Percentiles rank a stretch among this genome's conserved stretches.
Conservation (phyloP, 1,140 invertebrate genomes). For the Medauroidea extradentata region DNA sequence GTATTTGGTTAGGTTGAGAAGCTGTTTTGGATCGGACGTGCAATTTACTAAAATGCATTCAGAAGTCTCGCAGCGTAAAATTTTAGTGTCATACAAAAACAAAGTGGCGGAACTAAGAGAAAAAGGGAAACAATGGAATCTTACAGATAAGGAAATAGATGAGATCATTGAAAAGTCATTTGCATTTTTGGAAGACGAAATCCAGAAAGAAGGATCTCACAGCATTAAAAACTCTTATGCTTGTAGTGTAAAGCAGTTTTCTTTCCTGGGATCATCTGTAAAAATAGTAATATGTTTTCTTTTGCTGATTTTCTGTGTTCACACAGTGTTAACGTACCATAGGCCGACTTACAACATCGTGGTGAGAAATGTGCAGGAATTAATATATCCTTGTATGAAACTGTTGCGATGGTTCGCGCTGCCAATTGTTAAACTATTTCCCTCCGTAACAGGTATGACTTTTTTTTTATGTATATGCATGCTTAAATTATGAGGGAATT, state of each 20-base stretch:
- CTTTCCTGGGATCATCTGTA: neutral
- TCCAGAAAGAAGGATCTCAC: neutral
- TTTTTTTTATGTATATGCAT: conserved; percentile 19
- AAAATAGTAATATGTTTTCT: neutral
- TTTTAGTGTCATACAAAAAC: conserved; percentile 2
- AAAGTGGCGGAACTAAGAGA: conserved; percentile 3
- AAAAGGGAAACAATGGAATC: conserved; percentile 1
- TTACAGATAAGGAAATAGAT: conserved; percentile 7
- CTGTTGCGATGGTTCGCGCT: conserved; percentile 55
- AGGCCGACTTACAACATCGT: conserved; percentile 46
- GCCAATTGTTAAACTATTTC: conserved; percentile 55
- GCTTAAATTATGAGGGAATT: no score
- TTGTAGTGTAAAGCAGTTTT: neutral
- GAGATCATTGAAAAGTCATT: conserved; percentile 6
- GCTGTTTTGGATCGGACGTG: no score
- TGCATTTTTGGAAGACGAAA: neutral
- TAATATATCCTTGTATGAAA: conserved; percentile 62
- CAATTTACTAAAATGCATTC: no score
- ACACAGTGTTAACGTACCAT: neutral
- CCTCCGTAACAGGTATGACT: conserved; percentile 53
- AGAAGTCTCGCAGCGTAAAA: neutral
- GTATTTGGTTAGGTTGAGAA: no score
- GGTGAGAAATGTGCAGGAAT: conserved; percentile 59
- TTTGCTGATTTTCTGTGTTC: neutral
- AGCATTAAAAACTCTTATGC: neutral